These are phyloP conservation scores for Prinia subflava DNA, from an alignment of 2,113 vertebrate species.

Conservation along the genomic window DNA sequence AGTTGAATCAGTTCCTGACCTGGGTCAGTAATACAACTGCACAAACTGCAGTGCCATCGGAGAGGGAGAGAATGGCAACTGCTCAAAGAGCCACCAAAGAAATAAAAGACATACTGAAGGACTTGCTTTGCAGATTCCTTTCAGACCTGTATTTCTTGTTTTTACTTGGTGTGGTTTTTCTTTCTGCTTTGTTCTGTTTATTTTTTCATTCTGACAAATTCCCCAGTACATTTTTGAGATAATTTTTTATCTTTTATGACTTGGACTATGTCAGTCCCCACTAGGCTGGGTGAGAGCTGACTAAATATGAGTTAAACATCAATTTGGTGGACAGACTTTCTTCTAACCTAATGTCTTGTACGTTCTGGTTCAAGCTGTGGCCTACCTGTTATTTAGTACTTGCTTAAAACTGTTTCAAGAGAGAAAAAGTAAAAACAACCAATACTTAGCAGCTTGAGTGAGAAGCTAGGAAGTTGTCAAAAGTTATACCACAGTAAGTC, in stretches of 20 bases:
- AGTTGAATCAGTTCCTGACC: background rate
- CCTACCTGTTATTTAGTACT: background rate
- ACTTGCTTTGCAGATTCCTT: background rate
- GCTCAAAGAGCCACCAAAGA: background rate
- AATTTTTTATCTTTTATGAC: background rate
- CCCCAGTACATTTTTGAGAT: background rate
- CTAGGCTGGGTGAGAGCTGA: background rate
- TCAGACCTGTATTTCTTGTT: background rate
- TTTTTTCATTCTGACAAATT: background rate
- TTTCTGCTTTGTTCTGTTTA: background rate
- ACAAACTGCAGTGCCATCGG: background rate
- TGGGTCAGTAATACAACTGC: rapidly evolving
- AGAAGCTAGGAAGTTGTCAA: background rate
- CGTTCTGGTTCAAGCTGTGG: background rate
- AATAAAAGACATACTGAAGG: background rate
- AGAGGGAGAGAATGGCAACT: background rate
- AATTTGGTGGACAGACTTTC: background rate
- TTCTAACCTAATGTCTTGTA: background rate
- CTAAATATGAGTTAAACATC: background rate
- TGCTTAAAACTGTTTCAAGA: background rate
- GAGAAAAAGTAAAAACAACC: background rate
- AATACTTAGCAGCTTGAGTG: background rate
- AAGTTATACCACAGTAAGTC: background rate
- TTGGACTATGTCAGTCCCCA: background rate
- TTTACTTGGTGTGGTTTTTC: background rate